Conservation (phyloP, 2,797 vertebrate genomes). For the Hippopotamyrus pictus region DNA sequence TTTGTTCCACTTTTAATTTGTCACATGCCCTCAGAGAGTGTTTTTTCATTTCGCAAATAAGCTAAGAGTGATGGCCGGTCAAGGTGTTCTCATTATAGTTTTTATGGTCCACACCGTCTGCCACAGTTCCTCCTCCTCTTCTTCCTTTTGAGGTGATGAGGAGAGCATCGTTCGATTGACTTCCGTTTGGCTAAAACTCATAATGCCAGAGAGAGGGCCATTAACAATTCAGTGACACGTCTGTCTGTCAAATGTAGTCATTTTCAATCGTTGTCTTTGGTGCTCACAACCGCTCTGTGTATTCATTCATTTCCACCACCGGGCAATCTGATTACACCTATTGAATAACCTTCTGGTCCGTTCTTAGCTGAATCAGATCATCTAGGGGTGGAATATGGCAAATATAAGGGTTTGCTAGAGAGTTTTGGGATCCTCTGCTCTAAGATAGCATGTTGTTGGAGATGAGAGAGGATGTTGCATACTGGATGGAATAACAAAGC, state of each 20-base stretch:
- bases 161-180: not conserved
- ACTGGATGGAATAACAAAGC: not conserved
- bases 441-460: not conserved
- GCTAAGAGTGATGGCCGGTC: not conserved
- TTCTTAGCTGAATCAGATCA: not conserved
- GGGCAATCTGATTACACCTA: not conserved
- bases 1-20: conserved; percentile 12
- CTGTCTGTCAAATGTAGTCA: not conserved
- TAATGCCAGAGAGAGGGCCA: not conserved
- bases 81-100: not conserved
- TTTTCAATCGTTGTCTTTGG: not conserved
- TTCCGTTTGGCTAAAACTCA: not conserved
- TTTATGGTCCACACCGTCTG: not conserved
- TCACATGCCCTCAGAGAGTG: not conserved
- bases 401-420: not conserved
- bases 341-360: not conserved
- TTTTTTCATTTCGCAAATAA: not conserved
- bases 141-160: not conserved
- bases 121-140: not conserved
- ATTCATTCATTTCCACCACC: not conserved
- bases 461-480: not conserved
- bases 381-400: not conserved
- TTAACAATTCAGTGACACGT: not conserved
- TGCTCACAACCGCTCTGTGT: not conserved
- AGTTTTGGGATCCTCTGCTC: not conserved